Evolutionary conservation across 2,888 invertebrate species (phyloP), one percentile per base, ranked within the genome.

Genomic region (Eueremaeus valkanovi): DNA sequence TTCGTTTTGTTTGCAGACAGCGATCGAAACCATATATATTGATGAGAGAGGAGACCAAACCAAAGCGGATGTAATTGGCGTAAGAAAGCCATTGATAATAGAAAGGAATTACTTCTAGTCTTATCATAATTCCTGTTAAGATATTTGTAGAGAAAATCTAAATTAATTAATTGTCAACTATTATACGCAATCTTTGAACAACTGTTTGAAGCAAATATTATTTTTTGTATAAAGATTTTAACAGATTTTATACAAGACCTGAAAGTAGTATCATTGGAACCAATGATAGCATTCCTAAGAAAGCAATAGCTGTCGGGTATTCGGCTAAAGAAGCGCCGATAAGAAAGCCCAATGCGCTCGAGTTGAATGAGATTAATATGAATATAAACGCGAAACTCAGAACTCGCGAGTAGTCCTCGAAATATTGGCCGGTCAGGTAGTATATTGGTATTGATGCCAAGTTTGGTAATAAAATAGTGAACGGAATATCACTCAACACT

Each of bases 381-480:
- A 42, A 36, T 6, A 76, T 72, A 1, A 74, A 13, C 0, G 76
- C 27, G 49, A 73, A 77, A 11, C 11, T 36, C 6, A 36, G 6
- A 8, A 36, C 36, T 36, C 36, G 5, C 6, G 5, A 36, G 51
- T 11, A 18, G 3, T 51, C 8, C 21, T 51, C 21, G 9, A 89
- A 88, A 21, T 96, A 96, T 83, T 96, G 96, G 11, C 92, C 91
- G 42, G 96, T 95, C 89, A 96, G 90, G 85, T 93, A 94, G 85
- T 96, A 97, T 16, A 55, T 31, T 21, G 42, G 21, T 9, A 61
- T 40, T 21, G 66, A 51, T n/a, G n/a, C 40, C 3, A 55, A 29
- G 29, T 36, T 73, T 0, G 72, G 72, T 27, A 66, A 0, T n/a
- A 72, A n/a, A 16, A 76, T 9, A 9, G 55, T 58, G 27, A 90